Conservation (phyloP, 2,888 invertebrate species). For the Hemaris fuciformis region DNA sequence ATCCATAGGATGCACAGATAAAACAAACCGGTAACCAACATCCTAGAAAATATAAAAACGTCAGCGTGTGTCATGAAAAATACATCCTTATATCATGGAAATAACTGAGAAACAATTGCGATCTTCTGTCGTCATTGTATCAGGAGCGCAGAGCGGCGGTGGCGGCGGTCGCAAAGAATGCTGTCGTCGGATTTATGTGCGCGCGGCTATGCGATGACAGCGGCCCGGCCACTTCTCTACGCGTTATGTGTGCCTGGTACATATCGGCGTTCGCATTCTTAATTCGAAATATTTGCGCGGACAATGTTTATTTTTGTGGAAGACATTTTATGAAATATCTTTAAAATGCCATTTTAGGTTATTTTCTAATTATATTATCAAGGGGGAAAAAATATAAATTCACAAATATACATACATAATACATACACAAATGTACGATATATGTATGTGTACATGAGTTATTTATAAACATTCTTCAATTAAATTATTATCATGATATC, state of each 20-base stretch:
- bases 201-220: slow-evolving; percentile 60
- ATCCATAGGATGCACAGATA: neutral
- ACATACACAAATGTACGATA: no score
- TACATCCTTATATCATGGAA: slow-evolving; percentile 6
- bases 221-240: slow-evolving; percentile 56
- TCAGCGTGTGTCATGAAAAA: slow-evolving; percentile 14
- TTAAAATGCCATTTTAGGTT: no score
- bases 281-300: slow-evolving; percentile 17
- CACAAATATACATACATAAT: no score
- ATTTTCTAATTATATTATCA: no score
- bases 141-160: slow-evolving; percentile 53
- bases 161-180: slow-evolving; percentile 69
- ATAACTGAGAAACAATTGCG: slow-evolving; percentile 16
- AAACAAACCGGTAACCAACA: neutral
- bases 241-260: slow-evolving; percentile 55
- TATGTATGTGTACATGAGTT: no score
- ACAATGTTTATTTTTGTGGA: no score
- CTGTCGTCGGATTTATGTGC: slow-evolving; percentile 64
- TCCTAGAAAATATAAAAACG: slow-evolving; percentile 27
- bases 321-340: no score
- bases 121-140: slow-evolving; percentile 30
- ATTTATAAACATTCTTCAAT: no score
- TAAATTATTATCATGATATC: neutral
- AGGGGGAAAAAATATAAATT: no score
- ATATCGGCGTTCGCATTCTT: slow-evolving; percentile 35